Evolutionary conservation across 2,113 vertebrate species (phyloP).

Genomic region (Oncorhynchus nerka): DNA sequence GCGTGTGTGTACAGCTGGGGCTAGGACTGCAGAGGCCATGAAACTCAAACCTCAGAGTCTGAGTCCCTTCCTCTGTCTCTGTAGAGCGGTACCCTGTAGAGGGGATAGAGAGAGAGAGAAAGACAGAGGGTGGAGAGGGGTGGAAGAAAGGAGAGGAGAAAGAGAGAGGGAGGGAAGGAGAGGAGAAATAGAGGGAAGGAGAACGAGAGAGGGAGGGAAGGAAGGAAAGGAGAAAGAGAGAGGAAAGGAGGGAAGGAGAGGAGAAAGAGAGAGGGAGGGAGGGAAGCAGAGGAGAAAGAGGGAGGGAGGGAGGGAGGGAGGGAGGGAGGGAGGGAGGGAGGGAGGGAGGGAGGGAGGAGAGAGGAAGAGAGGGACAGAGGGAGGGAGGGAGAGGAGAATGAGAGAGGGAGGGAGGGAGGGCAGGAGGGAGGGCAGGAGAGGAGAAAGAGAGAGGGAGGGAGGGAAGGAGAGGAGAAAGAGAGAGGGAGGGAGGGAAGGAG

Average conservation of each 20-base stretch:
- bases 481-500: accelerated
- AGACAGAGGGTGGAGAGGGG: slow-evolving; percentile 1
- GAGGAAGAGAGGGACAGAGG: accelerated
- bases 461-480: accelerated
- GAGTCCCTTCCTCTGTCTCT: slow-evolving; percentile 39
- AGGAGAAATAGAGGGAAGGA: too few relatives aligned
- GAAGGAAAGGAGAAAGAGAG: too few relatives aligned
- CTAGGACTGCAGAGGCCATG: slow-evolving; percentile 38
- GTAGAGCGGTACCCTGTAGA: slow-evolving; percentile 19
- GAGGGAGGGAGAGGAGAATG: accelerated
- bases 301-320: too few relatives aligned
- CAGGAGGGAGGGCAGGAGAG: too few relatives aligned
- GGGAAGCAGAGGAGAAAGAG: too few relatives aligned
- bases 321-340: slow-evolving; percentile 6
- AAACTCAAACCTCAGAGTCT: slow-evolving; percentile 31
- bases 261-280: too few relatives aligned
- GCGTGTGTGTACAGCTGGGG: slow-evolving; percentile 31
- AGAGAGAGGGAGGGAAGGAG: too few relatives aligned
- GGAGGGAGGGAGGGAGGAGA: too few relatives aligned
- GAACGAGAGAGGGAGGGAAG: too few relatives aligned
- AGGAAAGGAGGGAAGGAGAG: too few relatives aligned
- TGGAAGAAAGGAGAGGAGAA: too few relatives aligned
- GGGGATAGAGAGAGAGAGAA: slow-evolving; percentile 12
- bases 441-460: accelerated
- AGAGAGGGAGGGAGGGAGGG: too few relatives aligned